Conservation (phyloP, 2,888 invertebrate species). For the Lacanobia oleracea region DNA sequence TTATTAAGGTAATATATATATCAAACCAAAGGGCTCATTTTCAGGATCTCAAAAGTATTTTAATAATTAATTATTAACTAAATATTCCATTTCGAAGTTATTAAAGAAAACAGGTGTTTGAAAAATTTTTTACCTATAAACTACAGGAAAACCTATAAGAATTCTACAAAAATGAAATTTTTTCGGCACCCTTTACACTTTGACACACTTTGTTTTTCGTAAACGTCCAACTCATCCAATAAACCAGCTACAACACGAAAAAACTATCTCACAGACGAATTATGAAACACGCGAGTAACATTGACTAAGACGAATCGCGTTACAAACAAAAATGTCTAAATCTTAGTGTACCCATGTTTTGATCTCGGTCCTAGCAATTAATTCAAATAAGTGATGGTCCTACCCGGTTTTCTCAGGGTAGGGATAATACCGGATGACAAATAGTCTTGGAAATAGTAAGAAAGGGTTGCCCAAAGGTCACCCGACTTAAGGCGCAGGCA, state of each 20-base stretch:
- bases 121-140: too few species aligned
- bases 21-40: too few species aligned
- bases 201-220: too few species aligned
- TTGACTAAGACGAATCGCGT: constrained; percentile 58
- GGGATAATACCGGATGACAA: constrained; percentile 77
- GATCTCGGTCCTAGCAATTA: constrained; percentile 66
- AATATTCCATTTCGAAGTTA: too few species aligned
- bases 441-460: constrained; percentile 72
- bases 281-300: constrained; percentile 16
- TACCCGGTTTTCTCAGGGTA: constrained; percentile 41
- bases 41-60: too few species aligned
- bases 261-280: constrained; percentile 29
- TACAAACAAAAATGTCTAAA: constrained; percentile 63
- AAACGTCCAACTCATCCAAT: background rate
- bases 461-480: constrained; percentile 62
- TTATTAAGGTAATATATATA: too few species aligned
- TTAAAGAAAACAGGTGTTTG: too few species aligned
- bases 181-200: too few species aligned
- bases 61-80: too few species aligned
- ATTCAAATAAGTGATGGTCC: constrained; percentile 71
- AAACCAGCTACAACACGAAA: background rate
- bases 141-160: too few species aligned
- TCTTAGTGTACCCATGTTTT: constrained; percentile 55
- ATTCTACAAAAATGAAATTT: too few species aligned
- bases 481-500: constrained; percentile 65